These are phyloP conservation scores for Rhinoderma darwinii DNA, from an alignment of 2,113 vertebrate species.

Conservation along the genomic window DNA sequence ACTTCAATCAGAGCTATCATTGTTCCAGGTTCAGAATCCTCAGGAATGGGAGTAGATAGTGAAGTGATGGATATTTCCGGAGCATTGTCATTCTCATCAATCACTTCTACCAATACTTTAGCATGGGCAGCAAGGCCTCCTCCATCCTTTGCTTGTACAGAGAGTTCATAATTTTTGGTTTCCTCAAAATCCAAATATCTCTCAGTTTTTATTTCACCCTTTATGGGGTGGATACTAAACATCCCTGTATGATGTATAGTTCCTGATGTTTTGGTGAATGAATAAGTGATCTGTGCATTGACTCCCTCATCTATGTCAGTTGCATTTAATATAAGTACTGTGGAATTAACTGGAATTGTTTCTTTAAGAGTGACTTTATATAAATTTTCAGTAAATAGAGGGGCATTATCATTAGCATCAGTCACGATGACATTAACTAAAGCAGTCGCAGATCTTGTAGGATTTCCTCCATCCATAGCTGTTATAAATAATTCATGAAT, in stretches of 20 bases:
- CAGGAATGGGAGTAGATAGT: conserved; percentile 66
- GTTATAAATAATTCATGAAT: conserved; percentile 62
- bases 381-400: conserved; percentile 62
- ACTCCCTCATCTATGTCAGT: conserved; percentile 70
- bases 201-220: conserved; percentile 68
- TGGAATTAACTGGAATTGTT: not conserved
- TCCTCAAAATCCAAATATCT: conserved; percentile 75
- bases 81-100: conserved; percentile 72
- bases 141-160: conserved; percentile 71
- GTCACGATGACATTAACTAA: conserved; percentile 28
- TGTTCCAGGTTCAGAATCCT: conserved; percentile 68
- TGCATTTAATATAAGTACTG: conserved; percentile 66
- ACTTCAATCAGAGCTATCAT: conserved; percentile 73
- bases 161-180: conserved; percentile 66
- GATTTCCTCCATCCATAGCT: conserved; percentile 63
- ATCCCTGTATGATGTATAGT: conserved; percentile 57
- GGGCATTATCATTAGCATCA: conserved; percentile 72
- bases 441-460: conserved; percentile 58
- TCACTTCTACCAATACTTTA: conserved; percentile 68
- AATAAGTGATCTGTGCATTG: conserved; percentile 70
- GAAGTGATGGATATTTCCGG: conserved; percentile 70
- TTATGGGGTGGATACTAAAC: conserved; percentile 67
- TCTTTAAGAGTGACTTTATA: no score
- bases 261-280: conserved; percentile 66
- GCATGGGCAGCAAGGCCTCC: conserved; percentile 66